Base-by-base conservation (phyloP, 2,888 invertebrate genomes). In the Chaetogeoica ovagalla region DNA sequence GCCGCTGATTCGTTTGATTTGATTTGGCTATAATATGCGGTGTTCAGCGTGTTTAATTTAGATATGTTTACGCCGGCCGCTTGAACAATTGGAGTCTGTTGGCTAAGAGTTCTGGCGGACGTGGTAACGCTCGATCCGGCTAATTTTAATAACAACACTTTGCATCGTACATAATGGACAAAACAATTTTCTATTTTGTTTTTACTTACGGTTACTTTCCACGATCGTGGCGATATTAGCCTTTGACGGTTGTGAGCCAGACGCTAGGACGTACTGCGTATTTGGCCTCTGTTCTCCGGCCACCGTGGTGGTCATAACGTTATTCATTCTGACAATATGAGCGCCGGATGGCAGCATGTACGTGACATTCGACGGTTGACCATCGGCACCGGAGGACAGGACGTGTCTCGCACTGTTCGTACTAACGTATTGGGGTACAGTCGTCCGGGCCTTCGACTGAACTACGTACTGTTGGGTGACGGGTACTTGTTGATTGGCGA, bases 271-370 rank as follows among this genome's bases (percentile, higher is more conserved):
- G 19, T 21, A 70, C 30, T 77, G 77, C 37, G 77, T 9, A 11
- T 30, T 68, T 30, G 48, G 13, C 37, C 43, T 23, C 37, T 60
- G 55, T 15, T 69, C 69, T 11, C 60, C 21, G 8, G 69, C 52
- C 17, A 23, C 15, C 15, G 77, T 63, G 3, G 63, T 52, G 13
- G 77, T 70, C 17, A 63, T 13, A 0, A 70, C 55, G 23, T 43
- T 79, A 23, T 60, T 79, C 71, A 79, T 79, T 7, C 71, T 15
- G 8, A 79, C 71, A 7, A 79, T 63, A 23, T 79, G 79, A 15
- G 79, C 79, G 9, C 79, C 79, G 19, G 71, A 79, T 2, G 79
- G 79, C 17, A 79, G 57, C 79, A 79, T 65, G 23, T 71, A 79
- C 19, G 79, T 57, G 0, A 71, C 39, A 9, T 71, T 71, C 15